phyloP scores from a whole-genome alignment of 2,113 vertebrate species.

The Lynx canadensis region DNA sequence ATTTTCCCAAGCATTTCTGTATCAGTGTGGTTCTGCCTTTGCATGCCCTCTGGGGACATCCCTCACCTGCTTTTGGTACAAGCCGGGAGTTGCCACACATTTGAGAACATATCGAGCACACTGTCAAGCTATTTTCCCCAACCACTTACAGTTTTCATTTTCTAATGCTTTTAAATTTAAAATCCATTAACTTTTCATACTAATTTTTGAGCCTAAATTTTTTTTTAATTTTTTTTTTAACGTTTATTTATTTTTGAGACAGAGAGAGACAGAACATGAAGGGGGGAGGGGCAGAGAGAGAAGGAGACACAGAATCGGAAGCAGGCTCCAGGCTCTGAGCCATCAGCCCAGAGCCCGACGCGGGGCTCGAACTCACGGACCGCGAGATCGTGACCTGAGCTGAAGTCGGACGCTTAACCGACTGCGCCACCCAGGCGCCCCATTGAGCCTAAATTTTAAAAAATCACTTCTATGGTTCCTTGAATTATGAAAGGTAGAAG shows the following conservation, averaged over 20 bases:
- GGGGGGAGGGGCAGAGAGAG: too few species aligned
- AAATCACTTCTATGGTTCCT: background rate
- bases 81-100: background rate
- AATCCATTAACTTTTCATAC: background rate
- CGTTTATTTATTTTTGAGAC: too few species aligned
- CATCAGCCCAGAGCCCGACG: too few species aligned
- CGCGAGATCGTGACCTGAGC: too few species aligned
- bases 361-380: too few species aligned
- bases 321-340: too few species aligned
- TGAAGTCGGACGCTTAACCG: too few species aligned
- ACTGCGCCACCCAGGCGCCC: too few species aligned
- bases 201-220: background rate
- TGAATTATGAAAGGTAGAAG: constrained; percentile 33
- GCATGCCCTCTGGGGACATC: background rate
- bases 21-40: background rate
- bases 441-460: background rate
- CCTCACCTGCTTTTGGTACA: background rate
- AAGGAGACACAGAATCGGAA: too few species aligned
- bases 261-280: too few species aligned
- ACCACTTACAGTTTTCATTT: background rate
- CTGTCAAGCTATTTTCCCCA: background rate
- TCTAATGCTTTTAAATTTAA: background rate
- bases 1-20: background rate
- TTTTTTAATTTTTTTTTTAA: too few species aligned
- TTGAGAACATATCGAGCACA: background rate